Base-by-base conservation (phyloP, 2,113 vertebrate species). In the Psilopsiagon aurifrons region DNA sequence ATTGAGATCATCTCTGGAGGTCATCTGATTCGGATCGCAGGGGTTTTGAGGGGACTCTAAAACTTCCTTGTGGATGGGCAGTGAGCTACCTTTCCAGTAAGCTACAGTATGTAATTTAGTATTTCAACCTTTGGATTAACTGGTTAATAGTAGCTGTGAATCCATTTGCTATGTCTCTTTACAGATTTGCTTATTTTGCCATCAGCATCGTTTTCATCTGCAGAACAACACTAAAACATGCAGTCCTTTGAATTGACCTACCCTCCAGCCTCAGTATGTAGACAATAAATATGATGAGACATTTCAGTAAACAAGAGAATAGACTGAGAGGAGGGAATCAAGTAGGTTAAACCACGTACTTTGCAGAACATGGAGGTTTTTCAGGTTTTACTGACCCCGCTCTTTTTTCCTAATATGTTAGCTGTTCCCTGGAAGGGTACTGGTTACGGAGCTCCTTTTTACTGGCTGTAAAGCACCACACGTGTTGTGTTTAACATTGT, bases 201-300 rank as follows among this genome's bases (percentile, higher is more conserved):
- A 4, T 81, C 55, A 81, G 28, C 39, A n/a, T 47, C 2, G 11
- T 74, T 92, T 84, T 55, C 23, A 43, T 84, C 46, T 75, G 73
- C 55, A 81, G 83, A 77, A 27, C 68, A 44, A 12, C 35, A 33
- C 63, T 70, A 31, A 88, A 62, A 51, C 51, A 13, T n/a, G 19
- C 22, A 64, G 55, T 67, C 85, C 71, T 96, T 88, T 92, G 51
- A 47, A 70, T 4, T 86, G 79, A 95, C 83, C 35, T 95, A n/a
- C 95, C 95, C 88, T 90, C 33, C 46, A 80, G 79, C 68, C 35
- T 88, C 37, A 76, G 39, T 49, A 4, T 74, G 39, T 20, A 74
- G 18, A 10, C 81, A 71, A 70, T 47, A 82, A 76, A 94, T 75
- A 29, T 20, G 57, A 85, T 87, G 66, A 95, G 94, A 89, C 43